Evolutionary conservation across 2,113 vertebrate species (phyloP), one percentile per base, ranked within the genome.

Genomic region (Proteles cristata): DNA sequence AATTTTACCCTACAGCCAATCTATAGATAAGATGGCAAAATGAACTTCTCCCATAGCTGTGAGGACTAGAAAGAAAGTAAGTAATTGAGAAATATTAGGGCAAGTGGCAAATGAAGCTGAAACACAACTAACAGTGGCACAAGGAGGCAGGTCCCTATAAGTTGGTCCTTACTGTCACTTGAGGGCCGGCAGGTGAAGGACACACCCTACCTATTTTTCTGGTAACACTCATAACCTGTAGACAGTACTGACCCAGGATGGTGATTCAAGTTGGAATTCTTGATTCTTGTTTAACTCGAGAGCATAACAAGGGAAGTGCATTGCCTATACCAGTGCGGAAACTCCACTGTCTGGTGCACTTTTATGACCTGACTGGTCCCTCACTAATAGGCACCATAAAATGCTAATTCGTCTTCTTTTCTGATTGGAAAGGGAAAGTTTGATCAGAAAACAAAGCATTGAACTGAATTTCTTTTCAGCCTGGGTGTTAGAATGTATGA

Each of bases 401-500:
- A 95, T 92, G 66, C 61, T 90, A 92, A 95, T 66, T 11, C 6
- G 77, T 68, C 35, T 53, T 65, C 39, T 45, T 87, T 92, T 17
- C 61, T 85, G 16, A 93, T 61, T 89, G 48, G 63, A 93, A 87
- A 50, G 73, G 65, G 48, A 82, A 96, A 96, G 45, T 35, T 16
- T 16, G 74, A 77, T 55, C 48, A 90, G 88, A 97, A 97, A 90
- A 83, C 73, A 97, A 94, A 96, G 43, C 35, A 88, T 3, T 33
- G 48, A 65, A n/a, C 6, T 83, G 39, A 48, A 15, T 43, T 90
- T 55, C 43, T 63, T 93, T 92, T 88, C 43, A 48, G 33, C 33
- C 65, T 92, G 48, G 9, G 23, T 73, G 71, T 82, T 66, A 82
- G n/a, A 73, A 77, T 33, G 17, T 55, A 65, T 66, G 39, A 43